Conservation (phyloP, 2,797 vertebrate genomes). For the Dermochelys coriacea region DNA sequence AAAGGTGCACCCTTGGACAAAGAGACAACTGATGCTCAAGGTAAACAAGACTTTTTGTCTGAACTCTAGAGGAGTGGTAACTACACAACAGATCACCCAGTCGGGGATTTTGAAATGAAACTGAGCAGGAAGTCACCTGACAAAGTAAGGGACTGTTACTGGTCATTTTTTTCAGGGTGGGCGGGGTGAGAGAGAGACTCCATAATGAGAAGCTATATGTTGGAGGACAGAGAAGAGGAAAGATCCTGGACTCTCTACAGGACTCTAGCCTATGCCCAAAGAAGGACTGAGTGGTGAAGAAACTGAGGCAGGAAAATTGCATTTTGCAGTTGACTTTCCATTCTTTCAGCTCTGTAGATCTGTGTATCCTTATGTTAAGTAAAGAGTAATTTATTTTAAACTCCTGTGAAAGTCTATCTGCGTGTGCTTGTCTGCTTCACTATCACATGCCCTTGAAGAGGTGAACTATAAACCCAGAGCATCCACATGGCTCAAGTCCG, state of each 20-base stretch:
- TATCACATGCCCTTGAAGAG: not conserved
- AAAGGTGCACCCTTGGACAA: not conserved
- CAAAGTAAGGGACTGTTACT: not conserved
- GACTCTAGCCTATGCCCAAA: not conserved
- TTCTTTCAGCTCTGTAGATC: not conserved
- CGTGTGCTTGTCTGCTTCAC: not conserved
- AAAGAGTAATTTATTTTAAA: not conserved
- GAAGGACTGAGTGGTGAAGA: not conserved
- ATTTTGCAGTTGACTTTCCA: not conserved
- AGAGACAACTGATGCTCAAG: not conserved
- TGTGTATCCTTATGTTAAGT: not conserved
- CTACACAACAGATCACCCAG: not conserved
- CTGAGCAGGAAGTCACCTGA: not conserved
- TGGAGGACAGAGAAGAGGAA: not conserved
- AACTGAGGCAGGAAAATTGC: not conserved
- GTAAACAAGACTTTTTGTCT: not conserved
- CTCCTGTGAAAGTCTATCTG: not conserved
- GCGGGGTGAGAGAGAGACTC: not conserved
- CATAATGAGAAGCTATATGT: not conserved
- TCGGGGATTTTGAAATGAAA: not conserved
- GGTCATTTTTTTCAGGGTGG: not conserved
- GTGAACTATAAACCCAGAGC: not conserved
- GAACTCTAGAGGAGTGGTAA: not conserved
- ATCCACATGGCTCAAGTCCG: not conserved
- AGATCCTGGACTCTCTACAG: not conserved